A percentile compares a stretch with the other conserved stretches of the same genome.
Evolutionary conservation across 2,113 vertebrate species (phyloP).

Genomic region (Dendropsophus ebraccatus): DNA sequence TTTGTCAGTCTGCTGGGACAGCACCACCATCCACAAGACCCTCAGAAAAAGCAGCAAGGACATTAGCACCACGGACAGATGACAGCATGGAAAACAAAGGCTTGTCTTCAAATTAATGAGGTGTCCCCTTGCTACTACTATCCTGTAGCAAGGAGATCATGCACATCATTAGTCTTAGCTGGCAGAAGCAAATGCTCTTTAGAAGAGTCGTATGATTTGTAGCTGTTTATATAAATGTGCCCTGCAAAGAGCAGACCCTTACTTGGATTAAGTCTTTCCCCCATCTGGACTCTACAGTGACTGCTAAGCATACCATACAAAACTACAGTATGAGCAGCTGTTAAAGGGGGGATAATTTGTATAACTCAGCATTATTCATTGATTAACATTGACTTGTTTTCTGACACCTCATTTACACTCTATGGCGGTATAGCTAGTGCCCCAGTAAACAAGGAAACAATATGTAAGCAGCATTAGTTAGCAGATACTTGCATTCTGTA

Average conservation of each 20-base stretch:
- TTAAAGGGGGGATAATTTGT: slow-evolving; percentile 9
- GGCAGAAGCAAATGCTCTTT: slow-evolving; percentile 71
- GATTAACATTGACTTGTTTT: slow-evolving; percentile 11
- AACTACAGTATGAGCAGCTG: neutral
- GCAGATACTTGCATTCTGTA: slow-evolving; percentile 16
- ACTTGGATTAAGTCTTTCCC: neutral
- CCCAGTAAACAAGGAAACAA: neutral
- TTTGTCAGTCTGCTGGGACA: slow-evolving; percentile 55
- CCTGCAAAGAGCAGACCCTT: slow-evolving; percentile 38
- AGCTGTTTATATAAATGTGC: slow-evolving; percentile 63
- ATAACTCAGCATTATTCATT: neutral
- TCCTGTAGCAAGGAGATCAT: slow-evolving; percentile 61
- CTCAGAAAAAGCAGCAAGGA: slow-evolving; percentile 36
- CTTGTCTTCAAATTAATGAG: slow-evolving; percentile 54
- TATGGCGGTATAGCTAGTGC: neutral
- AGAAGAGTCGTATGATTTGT: slow-evolving; percentile 62
- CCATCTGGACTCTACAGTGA: neutral
- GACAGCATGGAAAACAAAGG: slow-evolving; percentile 55
- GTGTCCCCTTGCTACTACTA: slow-evolving; percentile 39
- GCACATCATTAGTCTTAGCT: slow-evolving; percentile 64
- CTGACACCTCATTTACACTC: neutral
- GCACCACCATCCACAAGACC: neutral
- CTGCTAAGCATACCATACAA: neutral
- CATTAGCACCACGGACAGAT: slow-evolving; percentile 12
- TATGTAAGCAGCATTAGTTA: neutral